A percentile compares a stretch with the other conserved stretches of the same genome.
Conservation (phyloP, 2,797 vertebrate genomes). For the Chiloscyllium punctatum region DNA sequence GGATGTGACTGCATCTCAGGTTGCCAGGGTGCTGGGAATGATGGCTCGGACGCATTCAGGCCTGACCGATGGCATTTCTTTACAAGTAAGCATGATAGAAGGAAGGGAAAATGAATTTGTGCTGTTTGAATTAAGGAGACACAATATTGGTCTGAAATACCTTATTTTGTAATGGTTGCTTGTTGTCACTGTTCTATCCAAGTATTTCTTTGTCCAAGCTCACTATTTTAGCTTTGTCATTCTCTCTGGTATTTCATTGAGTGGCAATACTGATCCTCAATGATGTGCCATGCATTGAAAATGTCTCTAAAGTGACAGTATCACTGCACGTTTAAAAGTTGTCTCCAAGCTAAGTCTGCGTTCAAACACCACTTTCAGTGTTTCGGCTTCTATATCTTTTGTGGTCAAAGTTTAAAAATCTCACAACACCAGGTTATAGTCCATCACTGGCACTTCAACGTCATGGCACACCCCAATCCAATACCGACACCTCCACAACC, state of each 20-base stretch:
- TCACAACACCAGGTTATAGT: no score
- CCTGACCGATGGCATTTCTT: conserved; percentile 84
- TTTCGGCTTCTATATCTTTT: background rate
- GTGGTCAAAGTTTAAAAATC: no score
- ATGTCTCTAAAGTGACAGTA: no score
- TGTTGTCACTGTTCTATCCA: background rate
- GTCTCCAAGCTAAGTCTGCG: background rate
- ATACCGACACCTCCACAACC: no score
- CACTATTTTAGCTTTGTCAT: background rate
- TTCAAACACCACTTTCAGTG: background rate
- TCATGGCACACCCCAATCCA: no score
- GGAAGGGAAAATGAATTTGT: background rate
- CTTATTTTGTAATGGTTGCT: background rate
- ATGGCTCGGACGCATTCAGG: conserved; percentile 98
- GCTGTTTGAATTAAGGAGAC: background rate
- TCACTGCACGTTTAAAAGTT: background rate
- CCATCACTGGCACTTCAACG: no score
- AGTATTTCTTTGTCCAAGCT: background rate
- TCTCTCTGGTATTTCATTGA: background rate
- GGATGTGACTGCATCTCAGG: conserved; percentile 94
- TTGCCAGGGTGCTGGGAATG: conserved; percentile 96
- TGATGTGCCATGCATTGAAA: background rate
- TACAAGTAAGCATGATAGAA: conserved; percentile 68
- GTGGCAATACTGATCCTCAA: background rate
- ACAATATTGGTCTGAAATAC: background rate